Evolutionary conservation across 2,888 invertebrate genomes (phyloP).

Genomic region (Rambutsinella grinnellia): DNA sequence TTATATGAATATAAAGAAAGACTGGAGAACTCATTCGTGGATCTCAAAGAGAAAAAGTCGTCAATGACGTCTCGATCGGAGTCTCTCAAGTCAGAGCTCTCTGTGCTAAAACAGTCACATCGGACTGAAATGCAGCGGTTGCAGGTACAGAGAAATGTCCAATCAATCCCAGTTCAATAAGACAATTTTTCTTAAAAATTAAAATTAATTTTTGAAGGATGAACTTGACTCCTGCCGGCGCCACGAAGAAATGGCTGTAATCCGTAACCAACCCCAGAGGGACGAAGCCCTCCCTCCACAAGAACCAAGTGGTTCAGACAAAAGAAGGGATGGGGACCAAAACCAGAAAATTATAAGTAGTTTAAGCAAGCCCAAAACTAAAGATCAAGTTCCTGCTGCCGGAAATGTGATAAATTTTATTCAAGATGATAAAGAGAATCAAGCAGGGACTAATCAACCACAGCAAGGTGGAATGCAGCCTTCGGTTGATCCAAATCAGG

Average conservation of each 20-base stretch:
- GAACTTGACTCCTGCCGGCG: constrained; percentile 54
- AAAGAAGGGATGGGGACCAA: constrained; percentile 15
- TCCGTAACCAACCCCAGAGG: constrained; percentile 39
- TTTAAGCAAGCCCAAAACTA: constrained; percentile 18
- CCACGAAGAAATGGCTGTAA: constrained; percentile 51
- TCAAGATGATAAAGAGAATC: constrained; percentile 22
- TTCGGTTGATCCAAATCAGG: constrained; percentile 63
- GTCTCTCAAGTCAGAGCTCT: constrained; percentile 54
- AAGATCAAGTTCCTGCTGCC: constrained; percentile 7
- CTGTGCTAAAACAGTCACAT: constrained; percentile 44
- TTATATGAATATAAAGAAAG: constrained; percentile 64
- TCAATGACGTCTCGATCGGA: constrained; percentile 41
- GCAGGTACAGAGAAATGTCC: constrained; percentile 49
- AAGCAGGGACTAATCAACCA: constrained; percentile 19
- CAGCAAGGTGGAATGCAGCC: constrained; percentile 45
- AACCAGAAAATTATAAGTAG: constrained; percentile 48
- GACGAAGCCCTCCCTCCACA: constrained; percentile 40
- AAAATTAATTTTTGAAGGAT: constrained; percentile 33
- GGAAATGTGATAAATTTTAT: constrained; percentile 38
- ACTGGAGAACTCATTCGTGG: constrained; percentile 60
- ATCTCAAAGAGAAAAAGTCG: constrained; percentile 60
- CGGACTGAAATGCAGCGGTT: constrained; percentile 53
- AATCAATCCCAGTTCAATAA: neutral
- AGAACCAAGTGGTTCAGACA: neutral
- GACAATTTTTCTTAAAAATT: neutral